Conservation (phyloP, 2,113 vertebrate genomes). For the Hypanus sabinus region DNA sequence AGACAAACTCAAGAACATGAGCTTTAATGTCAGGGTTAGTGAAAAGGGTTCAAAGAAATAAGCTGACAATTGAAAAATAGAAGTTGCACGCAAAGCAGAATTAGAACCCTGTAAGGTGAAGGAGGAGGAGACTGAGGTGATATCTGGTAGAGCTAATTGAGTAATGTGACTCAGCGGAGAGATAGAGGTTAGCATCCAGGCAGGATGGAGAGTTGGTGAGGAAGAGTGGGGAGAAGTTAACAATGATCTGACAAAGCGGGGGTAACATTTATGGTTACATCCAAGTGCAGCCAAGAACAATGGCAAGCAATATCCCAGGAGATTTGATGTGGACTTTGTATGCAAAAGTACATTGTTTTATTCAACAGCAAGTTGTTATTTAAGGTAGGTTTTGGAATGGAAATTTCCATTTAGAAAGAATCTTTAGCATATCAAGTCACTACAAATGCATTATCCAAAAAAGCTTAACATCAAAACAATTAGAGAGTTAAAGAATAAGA, state of each 20-base stretch:
- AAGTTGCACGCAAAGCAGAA: background rate
- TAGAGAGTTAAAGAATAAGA: background rate
- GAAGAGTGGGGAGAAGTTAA: background rate
- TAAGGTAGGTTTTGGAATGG: background rate
- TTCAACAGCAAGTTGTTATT: background rate
- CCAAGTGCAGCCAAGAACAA: background rate
- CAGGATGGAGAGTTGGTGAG: background rate
- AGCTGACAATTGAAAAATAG: background rate
- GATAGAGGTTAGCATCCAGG: background rate
- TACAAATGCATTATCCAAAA: background rate
- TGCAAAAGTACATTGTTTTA: background rate
- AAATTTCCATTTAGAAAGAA: background rate
- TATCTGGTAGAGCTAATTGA: background rate
- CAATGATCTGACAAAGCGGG: background rate
- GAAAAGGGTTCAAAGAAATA: background rate
- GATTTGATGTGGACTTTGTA: background rate
- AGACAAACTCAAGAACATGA: background rate
- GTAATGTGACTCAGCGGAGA: background rate
- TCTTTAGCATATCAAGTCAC: background rate
- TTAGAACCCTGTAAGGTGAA: background rate
- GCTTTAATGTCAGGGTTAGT: background rate
- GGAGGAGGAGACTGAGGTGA: background rate
- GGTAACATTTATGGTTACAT: background rate
- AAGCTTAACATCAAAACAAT: background rate
- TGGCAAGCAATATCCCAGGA: background rate